phyloP scores from a whole-genome alignment of 2,113 vertebrate genomes.

The Calonectris borealis region DNA sequence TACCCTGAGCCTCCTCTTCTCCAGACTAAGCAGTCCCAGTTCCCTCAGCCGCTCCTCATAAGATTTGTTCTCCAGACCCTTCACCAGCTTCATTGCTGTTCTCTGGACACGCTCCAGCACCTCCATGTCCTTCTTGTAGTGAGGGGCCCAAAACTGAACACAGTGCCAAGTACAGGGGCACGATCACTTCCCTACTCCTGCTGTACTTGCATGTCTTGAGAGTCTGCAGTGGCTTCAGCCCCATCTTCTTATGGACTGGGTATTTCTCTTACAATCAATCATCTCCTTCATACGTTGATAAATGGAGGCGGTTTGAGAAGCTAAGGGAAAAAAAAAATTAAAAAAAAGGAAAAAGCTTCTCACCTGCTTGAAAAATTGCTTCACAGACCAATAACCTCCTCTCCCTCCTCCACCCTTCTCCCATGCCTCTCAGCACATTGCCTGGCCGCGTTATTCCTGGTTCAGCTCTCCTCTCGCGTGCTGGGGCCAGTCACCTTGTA shows the following conservation, averaged over 20 bases:
- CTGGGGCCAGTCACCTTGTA: neutral
- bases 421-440: neutral
- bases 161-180: too few relatives aligned
- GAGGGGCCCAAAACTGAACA: too few relatives aligned
- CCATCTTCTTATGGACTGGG: neutral
- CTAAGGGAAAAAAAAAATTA: neutral
- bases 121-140: too few relatives aligned
- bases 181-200: too few relatives aligned
- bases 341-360: neutral
- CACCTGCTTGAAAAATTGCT: slow-evolving; percentile 51
- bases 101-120: too few relatives aligned
- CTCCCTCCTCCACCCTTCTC: neutral
- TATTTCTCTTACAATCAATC: slow-evolving; percentile 23
- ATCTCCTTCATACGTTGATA: neutral
- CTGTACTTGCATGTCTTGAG: neutral
- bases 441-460: neutral
- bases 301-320: slow-evolving; percentile 10
- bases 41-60: too few relatives aligned
- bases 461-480: neutral
- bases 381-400: neutral
- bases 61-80: too few relatives aligned
- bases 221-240: neutral
- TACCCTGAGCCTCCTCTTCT: too few relatives aligned
- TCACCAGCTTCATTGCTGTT: too few relatives aligned
- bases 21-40: too few relatives aligned